Base-by-base conservation (phyloP, 2,797 vertebrate genomes). In the Pelobates cultripes region DNA sequence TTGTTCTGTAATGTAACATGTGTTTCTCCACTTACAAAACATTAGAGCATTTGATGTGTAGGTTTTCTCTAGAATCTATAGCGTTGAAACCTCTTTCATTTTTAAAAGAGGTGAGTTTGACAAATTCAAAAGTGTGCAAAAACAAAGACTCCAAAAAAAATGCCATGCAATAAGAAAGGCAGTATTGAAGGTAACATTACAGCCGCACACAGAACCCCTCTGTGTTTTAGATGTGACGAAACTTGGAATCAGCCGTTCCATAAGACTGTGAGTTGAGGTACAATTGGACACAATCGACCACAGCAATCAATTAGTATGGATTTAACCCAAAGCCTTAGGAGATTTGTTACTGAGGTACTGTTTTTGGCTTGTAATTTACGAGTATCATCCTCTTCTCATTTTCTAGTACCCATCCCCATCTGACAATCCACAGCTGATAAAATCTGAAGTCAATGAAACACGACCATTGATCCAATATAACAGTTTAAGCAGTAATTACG, bases 301-400 rank as follows among this genome's bases (percentile, higher is more conserved):
- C 43, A 47, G 17, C 41, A 71, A 84, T 84, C 67, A 78, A 84
- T 84, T 64, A 71, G 42, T 79, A 72, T 68, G 60, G 68, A 79
- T 84, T 71, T 68, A 60, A 47, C 7, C 14, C 47, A 72, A 72
- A 79, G 47, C 77, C 67, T 67, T n/a, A 67, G 73, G 45, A 60
- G 68, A 76, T 67, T 60, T 79, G 67, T 71, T 75, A 84, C 72
- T 43, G 57, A 13, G 67, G 43, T 79, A 55, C 67, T 68, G 73
- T 79, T 64, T 42, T 75, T 78, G 44, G 43, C 45, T 70, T 79
- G 67, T 41, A 70, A 79, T 74, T 55, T 42, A 83, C 15, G 3
- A 42, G 47, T 51, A 43, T 71, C 72, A 66, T 71, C 47, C 67
- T 10, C 63, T 53, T 42, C 28, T 72, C 28, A 13, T 69, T 66